A percentile compares a stretch with the other conserved stretches of the same genome.
These are phyloP conservation scores for Mugil cephalus DNA, from an alignment of 2,113 vertebrate genomes.

Conservation along the genomic window DNA sequence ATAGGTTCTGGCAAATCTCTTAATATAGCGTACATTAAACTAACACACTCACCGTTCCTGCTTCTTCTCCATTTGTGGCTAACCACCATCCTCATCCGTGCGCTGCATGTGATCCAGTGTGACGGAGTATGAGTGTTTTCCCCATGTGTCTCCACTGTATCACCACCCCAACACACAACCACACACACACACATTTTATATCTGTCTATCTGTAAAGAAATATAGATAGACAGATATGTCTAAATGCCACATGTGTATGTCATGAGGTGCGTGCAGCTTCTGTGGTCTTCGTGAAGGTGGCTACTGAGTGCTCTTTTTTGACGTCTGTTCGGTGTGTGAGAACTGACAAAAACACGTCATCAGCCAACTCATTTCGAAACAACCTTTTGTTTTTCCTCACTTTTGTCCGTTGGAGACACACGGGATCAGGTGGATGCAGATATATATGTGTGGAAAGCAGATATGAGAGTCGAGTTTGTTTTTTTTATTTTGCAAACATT, in stretches of 20 bases:
- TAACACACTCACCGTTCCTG: constrained; percentile 55
- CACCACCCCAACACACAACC: constrained; percentile 31
- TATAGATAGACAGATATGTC: constrained; percentile 3
- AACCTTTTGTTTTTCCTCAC: constrained; percentile 19
- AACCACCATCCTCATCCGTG: constrained; percentile 51
- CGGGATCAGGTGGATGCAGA: constrained; percentile 75
- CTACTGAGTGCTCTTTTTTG: constrained; percentile 47
- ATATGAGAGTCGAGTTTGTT: no score
- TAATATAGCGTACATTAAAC: constrained; percentile 47
- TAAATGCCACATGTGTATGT: constrained; percentile 16
- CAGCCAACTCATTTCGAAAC: constrained; percentile 63
- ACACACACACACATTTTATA: constrained; percentile 34
- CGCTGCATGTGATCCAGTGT: constrained; percentile 51
- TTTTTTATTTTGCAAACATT: no score
- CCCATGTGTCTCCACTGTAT: neutral
- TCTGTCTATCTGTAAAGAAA: no score
- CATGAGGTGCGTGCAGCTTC: constrained; percentile 52
- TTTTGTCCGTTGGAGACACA: constrained; percentile 44
- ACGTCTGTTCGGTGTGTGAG: constrained; percentile 63
- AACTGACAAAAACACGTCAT: constrained; percentile 78
- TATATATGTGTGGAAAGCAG: no score
- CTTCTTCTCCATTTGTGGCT: constrained; percentile 68
- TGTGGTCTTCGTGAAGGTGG: constrained; percentile 63
- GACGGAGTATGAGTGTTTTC: constrained; percentile 42
- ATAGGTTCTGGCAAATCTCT: constrained; percentile 54